Evolutionary conservation across 2,888 invertebrate species (phyloP).

Genomic region (Ectemnius continuus): DNA sequence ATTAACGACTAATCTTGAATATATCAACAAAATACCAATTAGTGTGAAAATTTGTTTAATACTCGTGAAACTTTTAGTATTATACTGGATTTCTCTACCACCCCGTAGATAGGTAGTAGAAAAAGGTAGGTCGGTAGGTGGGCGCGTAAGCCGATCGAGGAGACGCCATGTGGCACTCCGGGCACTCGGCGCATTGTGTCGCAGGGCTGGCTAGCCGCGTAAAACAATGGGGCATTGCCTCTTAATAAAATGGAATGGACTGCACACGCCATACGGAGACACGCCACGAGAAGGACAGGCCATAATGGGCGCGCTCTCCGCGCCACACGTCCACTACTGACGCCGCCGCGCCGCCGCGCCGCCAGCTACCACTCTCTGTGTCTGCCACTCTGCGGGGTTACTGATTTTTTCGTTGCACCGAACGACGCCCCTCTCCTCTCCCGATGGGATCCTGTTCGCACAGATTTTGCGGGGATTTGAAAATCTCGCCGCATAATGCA

Average conservation of each 20-base stretch:
- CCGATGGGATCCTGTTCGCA: no score
- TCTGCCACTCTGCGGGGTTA: background rate
- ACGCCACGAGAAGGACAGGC: slow-evolving; percentile 7
- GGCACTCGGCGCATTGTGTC: slow-evolving; percentile 58
- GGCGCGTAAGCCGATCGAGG: slow-evolving; percentile 44
- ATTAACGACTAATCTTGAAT: no score
- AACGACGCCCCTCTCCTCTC: background rate
- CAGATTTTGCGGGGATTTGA: no score
- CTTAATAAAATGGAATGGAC: slow-evolving; percentile 72
- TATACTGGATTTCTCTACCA: no score
- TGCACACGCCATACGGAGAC: slow-evolving; percentile 58
- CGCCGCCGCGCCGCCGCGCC: no score
- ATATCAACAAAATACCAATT: no score
- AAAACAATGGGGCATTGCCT: slow-evolving; percentile 72
- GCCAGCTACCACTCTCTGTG: no score
- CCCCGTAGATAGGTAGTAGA: background rate
- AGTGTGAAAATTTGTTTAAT: no score
- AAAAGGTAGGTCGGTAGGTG: slow-evolving; percentile 5
- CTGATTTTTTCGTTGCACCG: background rate
- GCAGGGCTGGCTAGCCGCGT: slow-evolving; percentile 40
- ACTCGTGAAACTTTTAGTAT: no score
- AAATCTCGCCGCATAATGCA: no score
- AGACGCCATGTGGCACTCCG: slow-evolving; percentile 68
- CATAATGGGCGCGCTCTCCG: background rate
- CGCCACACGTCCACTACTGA: background rate